Base-by-base conservation (phyloP, 2,888 invertebrate genomes). In the Lasioglossum malachurum region DNA sequence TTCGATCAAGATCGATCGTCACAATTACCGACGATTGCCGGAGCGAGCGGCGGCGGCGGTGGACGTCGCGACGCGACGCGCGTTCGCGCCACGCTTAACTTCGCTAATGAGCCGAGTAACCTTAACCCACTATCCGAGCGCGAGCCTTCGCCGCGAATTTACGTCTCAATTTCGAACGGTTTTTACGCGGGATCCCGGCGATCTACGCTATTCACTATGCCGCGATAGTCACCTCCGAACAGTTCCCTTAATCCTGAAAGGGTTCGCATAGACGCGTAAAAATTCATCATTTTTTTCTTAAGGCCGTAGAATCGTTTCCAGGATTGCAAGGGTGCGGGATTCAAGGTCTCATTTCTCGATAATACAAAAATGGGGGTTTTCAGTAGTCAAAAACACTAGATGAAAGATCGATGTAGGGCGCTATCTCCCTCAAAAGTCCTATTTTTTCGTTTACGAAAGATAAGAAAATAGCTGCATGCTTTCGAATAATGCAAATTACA, bases 1-100 rank as follows among this genome's bases (percentile, higher is more conserved):
- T 94, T 94, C 94, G 94, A 95, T 95, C 94, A 92, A 94, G 94
- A 95, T 94, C 94, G 94, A 94, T 94, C 93, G 94, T 93, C 92
- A 93, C 92, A 93, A 94, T 94, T 94, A 94, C 92, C 91, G 93
- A 93, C 92, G 92, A 92, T 92, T 89, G 89, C 90, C 83, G 86
- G 82, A 76, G 84, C 82, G 86, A 64, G 78, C 90, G 82, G 79
- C 82, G 67, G 23, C 38, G 67, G 57, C 38, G 67, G 57, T 35
- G 69, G 23, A 38, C 69, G 69, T 69, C 69, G 69, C 86, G 86
- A 83, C 84, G 86, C 82, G 81, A 81, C 80, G 77, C 84, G 84
- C 84, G 84, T 80, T 78, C 82, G 78, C 82, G 86, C 78, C 89
- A 84, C 91, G 88, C 87, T 91, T 87, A 89, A 87, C 87, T 86